Evolutionary conservation across 2,888 invertebrate genomes (phyloP).

Genomic region (Tenodera sinensis): DNA sequence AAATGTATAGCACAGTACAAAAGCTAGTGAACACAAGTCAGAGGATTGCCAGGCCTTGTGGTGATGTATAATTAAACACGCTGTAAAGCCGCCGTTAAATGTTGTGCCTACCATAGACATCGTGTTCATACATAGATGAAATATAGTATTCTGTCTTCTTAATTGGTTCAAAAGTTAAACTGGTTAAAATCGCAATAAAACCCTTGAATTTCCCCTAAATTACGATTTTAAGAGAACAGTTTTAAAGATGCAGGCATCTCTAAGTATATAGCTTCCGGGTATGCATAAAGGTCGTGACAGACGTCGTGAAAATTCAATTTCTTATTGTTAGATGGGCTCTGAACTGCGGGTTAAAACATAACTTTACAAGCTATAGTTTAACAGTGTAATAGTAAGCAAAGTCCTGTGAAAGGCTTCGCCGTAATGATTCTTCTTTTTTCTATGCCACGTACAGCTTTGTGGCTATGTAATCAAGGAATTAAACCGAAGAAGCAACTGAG

Average conservation of each 20-base stretch:
- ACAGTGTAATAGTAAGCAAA: not conserved
- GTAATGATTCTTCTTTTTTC: not conserved
- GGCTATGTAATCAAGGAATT: not conserved
- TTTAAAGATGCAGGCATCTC: not conserved
- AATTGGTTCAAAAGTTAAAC: too few species aligned
- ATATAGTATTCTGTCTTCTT: too few species aligned
- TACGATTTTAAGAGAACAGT: not conserved
- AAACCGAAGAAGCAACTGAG: not conserved
- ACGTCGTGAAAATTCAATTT: not conserved
- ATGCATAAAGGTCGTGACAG: not conserved
- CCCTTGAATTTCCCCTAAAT: too few species aligned
- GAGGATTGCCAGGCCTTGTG: too few species aligned
- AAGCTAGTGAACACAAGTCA: too few species aligned
- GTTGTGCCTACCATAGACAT: too few species aligned
- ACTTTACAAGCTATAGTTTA: not conserved
- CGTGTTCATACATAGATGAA: too few species aligned
- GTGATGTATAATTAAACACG: too few species aligned
- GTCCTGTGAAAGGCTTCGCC: not conserved
- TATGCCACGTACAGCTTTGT: not conserved
- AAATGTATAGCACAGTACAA: too few species aligned
- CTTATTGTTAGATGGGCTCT: not conserved
- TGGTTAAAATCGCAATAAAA: too few species aligned
- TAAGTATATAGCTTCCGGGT: not conserved
- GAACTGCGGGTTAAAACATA: not conserved
- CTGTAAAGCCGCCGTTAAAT: too few species aligned